These are phyloP conservation scores for Neoniphon sammara DNA, from an alignment of 2,797 vertebrate species.

Conservation along the genomic window DNA sequence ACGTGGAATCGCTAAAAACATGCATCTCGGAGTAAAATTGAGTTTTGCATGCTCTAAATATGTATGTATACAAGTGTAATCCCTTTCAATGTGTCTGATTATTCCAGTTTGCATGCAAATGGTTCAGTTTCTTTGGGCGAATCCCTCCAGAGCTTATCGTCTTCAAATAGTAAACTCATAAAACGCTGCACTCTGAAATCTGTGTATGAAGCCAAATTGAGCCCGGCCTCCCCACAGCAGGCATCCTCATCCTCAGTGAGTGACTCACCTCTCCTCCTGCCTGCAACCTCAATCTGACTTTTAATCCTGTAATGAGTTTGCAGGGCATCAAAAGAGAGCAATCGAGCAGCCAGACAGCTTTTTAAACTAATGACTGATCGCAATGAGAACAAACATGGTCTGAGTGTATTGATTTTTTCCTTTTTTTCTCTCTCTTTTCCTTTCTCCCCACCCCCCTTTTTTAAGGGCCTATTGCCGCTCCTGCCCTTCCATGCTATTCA, in stretches of 20 bases:
- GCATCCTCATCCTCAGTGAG: constrained; percentile 7
- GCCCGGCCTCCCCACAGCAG: constrained; percentile 5
- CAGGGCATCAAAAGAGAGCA: constrained; percentile 30
- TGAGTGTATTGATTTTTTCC: constrained; percentile 63
- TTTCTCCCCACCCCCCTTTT: constrained; percentile 41
- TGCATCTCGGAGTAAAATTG: background rate
- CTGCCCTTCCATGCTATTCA: constrained; percentile 51
- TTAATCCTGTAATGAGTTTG: constrained; percentile 45
- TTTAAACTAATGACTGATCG: constrained; percentile 72
- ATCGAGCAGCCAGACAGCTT: constrained; percentile 48
- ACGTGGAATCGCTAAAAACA: background rate
- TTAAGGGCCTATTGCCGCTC: constrained; percentile 49
- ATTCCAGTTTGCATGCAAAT: constrained; percentile 1
- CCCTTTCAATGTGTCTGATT: background rate
- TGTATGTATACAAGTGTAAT: background rate
- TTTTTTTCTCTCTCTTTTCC: constrained; percentile 30
- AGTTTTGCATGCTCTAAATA: background rate
- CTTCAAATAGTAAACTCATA: background rate
- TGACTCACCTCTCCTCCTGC: constrained; percentile 18
- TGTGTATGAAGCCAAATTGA: constrained; percentile 19
- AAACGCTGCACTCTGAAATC: constrained; percentile 21
- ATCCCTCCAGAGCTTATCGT: background rate
- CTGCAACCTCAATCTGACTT: constrained; percentile 24
- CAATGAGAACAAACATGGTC: constrained; percentile 60
- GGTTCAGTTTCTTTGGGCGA: background rate